A percentile compares a stretch with the other conserved stretches of the same genome.
Conservation (phyloP, 2,888 invertebrate species). For the Notodromas monacha region DNA sequence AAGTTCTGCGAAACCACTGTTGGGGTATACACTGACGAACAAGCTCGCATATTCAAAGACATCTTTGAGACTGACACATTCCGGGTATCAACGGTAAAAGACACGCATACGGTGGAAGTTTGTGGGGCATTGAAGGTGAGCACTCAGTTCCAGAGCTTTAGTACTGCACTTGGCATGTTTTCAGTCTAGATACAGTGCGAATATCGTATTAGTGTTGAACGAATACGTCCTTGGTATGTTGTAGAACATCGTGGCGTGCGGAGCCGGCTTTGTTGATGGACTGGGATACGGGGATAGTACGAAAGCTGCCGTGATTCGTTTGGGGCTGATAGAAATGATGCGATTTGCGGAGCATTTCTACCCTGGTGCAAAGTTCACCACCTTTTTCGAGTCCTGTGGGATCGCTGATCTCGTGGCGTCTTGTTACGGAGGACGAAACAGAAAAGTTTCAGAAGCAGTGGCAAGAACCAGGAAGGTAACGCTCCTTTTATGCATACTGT, state of each 20-base stretch:
- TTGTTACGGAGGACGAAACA: constrained; percentile 87
- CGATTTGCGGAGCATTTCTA: constrained; percentile 73
- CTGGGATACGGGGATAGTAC: constrained; percentile 82
- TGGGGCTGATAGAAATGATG: constrained; percentile 99
- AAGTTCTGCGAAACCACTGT: constrained; percentile 98
- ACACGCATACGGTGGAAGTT: constrained; percentile 83
- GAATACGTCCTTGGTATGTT: too few relatives aligned
- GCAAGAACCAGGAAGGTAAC: constrained; percentile 65
- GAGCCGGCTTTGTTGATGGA: constrained; percentile 90
- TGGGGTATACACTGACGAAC: too few relatives aligned
- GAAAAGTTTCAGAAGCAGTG: constrained; percentile 75
- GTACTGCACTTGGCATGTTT: too few relatives aligned
- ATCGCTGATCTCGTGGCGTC: constrained; percentile 94
- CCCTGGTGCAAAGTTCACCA: constrained; percentile 54
- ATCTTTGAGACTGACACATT: constrained; percentile 82
- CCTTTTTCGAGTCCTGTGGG: constrained; percentile 95
- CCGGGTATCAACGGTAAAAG: constrained; percentile 75
- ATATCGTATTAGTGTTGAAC: too few relatives aligned
- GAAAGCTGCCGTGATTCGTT: constrained; percentile 84
- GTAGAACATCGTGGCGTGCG: constrained; percentile 90
- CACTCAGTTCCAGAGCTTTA: constrained; percentile 5
- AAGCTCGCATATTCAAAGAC: constrained; percentile 48
- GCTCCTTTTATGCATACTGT: too few relatives aligned
- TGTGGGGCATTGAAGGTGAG: constrained; percentile 86
- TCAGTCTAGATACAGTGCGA: too few relatives aligned